Conservation (phyloP, 2,888 invertebrate genomes). For the Epirrita christyi region DNA sequence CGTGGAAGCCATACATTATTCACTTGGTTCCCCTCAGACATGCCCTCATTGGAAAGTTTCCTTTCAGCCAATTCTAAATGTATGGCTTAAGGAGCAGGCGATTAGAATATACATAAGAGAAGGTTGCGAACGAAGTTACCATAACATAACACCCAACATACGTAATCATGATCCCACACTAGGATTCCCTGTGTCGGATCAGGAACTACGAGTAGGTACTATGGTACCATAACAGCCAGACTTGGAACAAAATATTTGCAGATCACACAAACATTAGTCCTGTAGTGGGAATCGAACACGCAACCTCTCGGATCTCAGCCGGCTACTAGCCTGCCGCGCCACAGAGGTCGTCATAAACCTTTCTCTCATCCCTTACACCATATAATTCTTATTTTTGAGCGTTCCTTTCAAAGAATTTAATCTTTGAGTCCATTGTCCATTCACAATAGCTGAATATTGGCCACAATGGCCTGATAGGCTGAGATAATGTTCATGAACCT, state of each 20-base stretch:
- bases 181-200: no score
- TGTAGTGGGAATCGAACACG: no score
- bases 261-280: no score
- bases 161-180: no score
- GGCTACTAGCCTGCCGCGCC: no score
- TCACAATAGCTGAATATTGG: conserved; percentile 37
- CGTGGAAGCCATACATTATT: conserved; percentile 41
- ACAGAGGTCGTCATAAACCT: no score
- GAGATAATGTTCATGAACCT: conserved; percentile 34
- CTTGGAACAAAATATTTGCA: no score
- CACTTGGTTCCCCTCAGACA: conserved; percentile 40
- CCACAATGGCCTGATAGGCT: conserved; percentile 19
- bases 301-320: no score
- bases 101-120: no score
- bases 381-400: conserved; percentile 47
- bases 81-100: conserved; percentile 24
- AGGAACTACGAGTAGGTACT: no score
- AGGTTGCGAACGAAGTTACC: conserved; percentile 13
- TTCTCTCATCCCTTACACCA: conserved; percentile 7
- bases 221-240: no score
- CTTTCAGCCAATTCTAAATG: conserved; percentile 33
- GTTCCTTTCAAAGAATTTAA: conserved; percentile 55
- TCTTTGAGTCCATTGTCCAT: conserved; percentile 48
- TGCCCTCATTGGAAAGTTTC: conserved; percentile 44
- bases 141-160: no score